Evolutionary conservation across 2,113 vertebrate genomes (phyloP), one percentile per base, ranked within the genome.

Genomic region (Blennius ocellaris): DNA sequence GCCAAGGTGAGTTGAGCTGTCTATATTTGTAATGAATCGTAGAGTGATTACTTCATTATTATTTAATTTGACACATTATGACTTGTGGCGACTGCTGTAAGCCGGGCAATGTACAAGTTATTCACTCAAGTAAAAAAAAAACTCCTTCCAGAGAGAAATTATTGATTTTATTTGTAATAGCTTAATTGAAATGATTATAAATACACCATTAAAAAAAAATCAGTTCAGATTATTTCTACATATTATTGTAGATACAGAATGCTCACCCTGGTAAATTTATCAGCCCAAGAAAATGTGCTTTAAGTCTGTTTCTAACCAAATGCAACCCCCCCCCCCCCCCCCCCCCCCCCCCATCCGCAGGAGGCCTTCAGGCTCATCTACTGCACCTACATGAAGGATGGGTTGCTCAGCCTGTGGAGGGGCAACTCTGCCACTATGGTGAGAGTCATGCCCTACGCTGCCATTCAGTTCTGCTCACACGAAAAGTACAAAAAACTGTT

Each of bases 371-470:
- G 94, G 78, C 83, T 99, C 41, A 94, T 99, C 60, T 98, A 97
- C 82, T 95, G 86, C 63, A 96, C 95, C 21, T 99, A 99, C 92
- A 92, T 94, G 78, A 94, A 94, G 6, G 96, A 97, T 17, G 98
- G 98, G 52, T 92, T 99, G 85, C 90, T 97, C 86, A 96, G 97
- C 74, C 92, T 99, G 63, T 99, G 98, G 98, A 94, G 98, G 3
- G 97, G 98, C 0, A 99, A 99, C 87, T 98, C 98, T 0, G 98
- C 98, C 89, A 99, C 97, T 87, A 98, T 99, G 97, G 96, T 98
- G 11, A 91, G 97, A 0, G 98, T 99, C 40, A 93, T 99, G 68
- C 98, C 97, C 2, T 99, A 99, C 0, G 98, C 98, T 0, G 97
- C 96, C 93, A 97, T 99, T 80, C 98, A 99, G 95, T 99, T 99